phyloP scores from a whole-genome alignment of 2,797 vertebrate species.

The Triplophysa yarkandensis region DNA sequence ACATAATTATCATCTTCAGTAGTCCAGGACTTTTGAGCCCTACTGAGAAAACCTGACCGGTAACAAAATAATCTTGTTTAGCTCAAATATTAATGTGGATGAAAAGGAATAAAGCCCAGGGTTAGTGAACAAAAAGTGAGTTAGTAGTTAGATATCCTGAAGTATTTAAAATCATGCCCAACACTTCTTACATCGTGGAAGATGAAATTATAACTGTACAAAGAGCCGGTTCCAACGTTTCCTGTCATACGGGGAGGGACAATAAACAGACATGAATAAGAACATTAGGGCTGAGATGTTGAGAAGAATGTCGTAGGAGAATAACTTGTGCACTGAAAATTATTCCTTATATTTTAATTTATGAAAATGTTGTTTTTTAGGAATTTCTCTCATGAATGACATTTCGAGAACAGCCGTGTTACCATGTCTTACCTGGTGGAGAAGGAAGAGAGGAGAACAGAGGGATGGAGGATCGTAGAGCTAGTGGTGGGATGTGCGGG shows the following conservation, averaged over 20 bases:
- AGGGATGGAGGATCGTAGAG: slow-evolving; percentile 79
- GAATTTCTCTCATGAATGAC: not conserved
- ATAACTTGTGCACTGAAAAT: too few species aligned
- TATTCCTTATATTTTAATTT: not conserved
- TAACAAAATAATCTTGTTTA: not conserved
- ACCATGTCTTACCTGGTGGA: slow-evolving; percentile 79
- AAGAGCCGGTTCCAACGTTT: slow-evolving; percentile 66
- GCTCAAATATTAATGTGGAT: not conserved
- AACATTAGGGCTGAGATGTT: not conserved
- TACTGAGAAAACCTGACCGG: not conserved
- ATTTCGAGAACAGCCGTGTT: not conserved
- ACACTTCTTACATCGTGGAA: slow-evolving; percentile 68
- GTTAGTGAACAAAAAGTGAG: slow-evolving; percentile 15
- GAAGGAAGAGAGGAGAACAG: slow-evolving; percentile 73
- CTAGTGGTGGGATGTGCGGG: slow-evolving; percentile 85
- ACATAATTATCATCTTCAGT: not conserved
- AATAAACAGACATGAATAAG: slow-evolving; percentile 8
- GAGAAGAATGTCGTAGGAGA: not conserved
- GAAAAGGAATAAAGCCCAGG: slow-evolving; percentile 16
- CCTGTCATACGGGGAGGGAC: slow-evolving; percentile 57
- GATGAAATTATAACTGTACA: slow-evolving; percentile 66
- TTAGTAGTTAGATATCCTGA: not conserved
- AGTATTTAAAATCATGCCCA: slow-evolving; percentile 16
- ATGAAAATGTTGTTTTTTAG: not conserved
- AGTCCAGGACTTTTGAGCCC: not conserved